Percentiles rank a stretch among this genome's conserved stretches.
Evolutionary conservation across 2,113 vertebrate genomes (phyloP).

Genomic region (Pterocles gutturalis): DNA sequence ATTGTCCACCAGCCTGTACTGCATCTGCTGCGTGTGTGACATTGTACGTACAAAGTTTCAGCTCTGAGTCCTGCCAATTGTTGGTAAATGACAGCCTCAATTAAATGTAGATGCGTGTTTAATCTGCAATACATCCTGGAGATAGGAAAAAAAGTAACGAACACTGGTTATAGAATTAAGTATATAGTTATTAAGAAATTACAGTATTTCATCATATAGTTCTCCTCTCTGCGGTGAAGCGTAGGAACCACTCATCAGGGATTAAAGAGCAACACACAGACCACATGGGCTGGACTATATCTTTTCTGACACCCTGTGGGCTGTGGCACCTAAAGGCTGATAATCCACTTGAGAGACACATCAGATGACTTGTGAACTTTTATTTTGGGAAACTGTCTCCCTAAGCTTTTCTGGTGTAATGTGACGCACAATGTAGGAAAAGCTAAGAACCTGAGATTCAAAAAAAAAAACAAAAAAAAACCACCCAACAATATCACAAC

Average conservation of each 20-base stretch:
- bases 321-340: neutral
- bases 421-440: rapidly evolving
- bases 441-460: neutral
- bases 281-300: neutral
- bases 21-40: neutral
- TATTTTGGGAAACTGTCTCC: neutral
- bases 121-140: neutral
- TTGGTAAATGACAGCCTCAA: neutral
- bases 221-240: neutral
- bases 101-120: rapidly evolving
- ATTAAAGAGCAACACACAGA: neutral
- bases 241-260: rapidly evolving
- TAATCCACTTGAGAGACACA: neutral
- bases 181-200: neutral
- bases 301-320: neutral
- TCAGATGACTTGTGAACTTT: neutral
- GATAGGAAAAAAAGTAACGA: neutral
- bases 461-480: neutral
- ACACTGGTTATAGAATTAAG: neutral
- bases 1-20: neutral
- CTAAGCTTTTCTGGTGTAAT: neutral
- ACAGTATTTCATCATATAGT: neutral
- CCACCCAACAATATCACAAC: neutral
- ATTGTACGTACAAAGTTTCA: rapidly evolving
- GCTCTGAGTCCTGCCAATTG: neutral